These are phyloP conservation scores for Sebastes fasciatus DNA, from an alignment of 2,113 vertebrate genomes.

Conservation along the genomic window DNA sequence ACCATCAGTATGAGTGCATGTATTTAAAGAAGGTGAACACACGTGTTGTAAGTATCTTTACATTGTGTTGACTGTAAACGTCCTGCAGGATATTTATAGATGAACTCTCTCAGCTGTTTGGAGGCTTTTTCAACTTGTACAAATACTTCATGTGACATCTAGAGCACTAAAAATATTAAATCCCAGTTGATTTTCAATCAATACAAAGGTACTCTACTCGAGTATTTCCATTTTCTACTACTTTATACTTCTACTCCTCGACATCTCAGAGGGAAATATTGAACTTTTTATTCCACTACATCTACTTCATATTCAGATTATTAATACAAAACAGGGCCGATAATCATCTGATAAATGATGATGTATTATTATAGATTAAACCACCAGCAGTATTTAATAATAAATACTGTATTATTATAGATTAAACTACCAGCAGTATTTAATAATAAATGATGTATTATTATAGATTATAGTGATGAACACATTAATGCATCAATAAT, in stretches of 20 bases:
- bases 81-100: slow-evolving; percentile 19
- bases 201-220: too few relatives aligned
- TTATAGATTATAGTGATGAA: neutral
- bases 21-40: slow-evolving; percentile 19
- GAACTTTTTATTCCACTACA: too few relatives aligned
- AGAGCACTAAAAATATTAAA: neutral
- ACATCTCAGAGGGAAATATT: too few relatives aligned
- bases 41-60: neutral
- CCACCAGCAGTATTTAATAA: too few relatives aligned
- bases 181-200: neutral
- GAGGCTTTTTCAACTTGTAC: neutral
- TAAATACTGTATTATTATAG: too few relatives aligned
- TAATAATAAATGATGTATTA: too few relatives aligned
- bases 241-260: too few relatives aligned
- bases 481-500: neutral
- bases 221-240: neutral
- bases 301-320: too few relatives aligned
- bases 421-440: too few relatives aligned
- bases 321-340: too few relatives aligned
- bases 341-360: too few relatives aligned
- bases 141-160: neutral
- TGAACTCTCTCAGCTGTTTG: neutral
- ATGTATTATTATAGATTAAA: too few relatives aligned
- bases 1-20: neutral
- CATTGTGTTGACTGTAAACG: slow-evolving; percentile 4